A percentile compares a stretch with the other conserved stretches of the same genome.
Conservation (phyloP, 2,113 vertebrate genomes). For the Varanus komodoensis region DNA sequence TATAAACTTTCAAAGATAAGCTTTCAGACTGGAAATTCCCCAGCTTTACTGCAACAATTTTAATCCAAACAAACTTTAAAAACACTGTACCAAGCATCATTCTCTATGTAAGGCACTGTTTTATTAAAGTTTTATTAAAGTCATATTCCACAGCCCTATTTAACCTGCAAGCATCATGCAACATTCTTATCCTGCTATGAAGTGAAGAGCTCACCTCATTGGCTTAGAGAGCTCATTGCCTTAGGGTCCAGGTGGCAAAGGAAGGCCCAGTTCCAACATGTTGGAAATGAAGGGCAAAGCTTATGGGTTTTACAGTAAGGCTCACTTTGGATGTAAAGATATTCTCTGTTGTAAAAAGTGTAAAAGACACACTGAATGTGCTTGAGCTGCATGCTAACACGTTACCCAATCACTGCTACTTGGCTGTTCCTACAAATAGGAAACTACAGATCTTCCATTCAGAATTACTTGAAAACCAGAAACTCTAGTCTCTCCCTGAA, state of each 20-base stretch:
- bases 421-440: background rate
- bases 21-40: background rate
- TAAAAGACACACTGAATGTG: no score
- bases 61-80: conserved; percentile 15
- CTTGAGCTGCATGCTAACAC: no score
- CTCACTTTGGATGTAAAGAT: no score
- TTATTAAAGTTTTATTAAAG: conserved; percentile 2
- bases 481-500: no score
- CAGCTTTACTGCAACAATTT: background rate
- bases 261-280: background rate
- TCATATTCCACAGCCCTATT: background rate
- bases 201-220: background rate
- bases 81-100: conserved; percentile 13
- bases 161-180: background rate
- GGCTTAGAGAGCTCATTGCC: no score
- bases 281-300: background rate
- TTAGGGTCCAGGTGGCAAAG: background rate
- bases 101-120: background rate
- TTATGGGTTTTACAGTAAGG: background rate
- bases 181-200: background rate
- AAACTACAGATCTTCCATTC: no score
- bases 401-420: no score
- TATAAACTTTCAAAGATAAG: conserved; percentile 32
- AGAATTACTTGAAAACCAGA: no score
- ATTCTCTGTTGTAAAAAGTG: no score